Base-by-base conservation (phyloP, 2,113 vertebrate genomes). In the Platichthys stellatus region DNA sequence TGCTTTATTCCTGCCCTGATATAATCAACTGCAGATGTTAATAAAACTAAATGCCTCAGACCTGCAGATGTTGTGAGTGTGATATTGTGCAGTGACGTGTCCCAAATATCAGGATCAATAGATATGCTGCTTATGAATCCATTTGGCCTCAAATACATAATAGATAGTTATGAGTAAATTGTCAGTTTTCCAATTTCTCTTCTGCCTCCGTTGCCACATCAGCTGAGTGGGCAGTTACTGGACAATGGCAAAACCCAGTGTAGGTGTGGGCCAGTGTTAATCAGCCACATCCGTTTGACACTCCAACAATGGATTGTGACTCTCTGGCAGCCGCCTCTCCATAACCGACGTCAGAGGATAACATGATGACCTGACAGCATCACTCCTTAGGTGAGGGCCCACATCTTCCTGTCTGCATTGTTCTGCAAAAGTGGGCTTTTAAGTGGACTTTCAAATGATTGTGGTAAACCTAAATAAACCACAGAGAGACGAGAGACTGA, bases 251-350 rank as follows among this genome's bases (percentile, higher is more conserved):
- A 26, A 80, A 73, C 14, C 47, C 54, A 17, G 83, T 77, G 84
- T 87, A 88, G 88, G 91, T 86, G 88, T 85, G 35, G 26, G 67
- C 78, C 71, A 18, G 74, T 67, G 72, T 75, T 87, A 83, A 85
- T 89, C 80, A 89, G 75, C 67, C 35, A 63, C 77, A 81, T 90
- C 85, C 76, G 78, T 73, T 89, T 86, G 43, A 67, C 80, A 66
- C 71, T 79, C 18, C 4, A 91, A 91, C 90, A 92, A 92, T 87
- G 76, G 80, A 84, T 54, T 11, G 53, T 88, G 78, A 90, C 83
- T 86, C 82, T 81, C 10, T 74, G 58, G 76, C 71, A 80, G 73
- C 72, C 62, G 4, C 70, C 84, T 85, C 76, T 82, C 81, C 65
- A 65, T 68, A 57, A 82, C 13, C 47, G 76, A 82, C 86, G 86